A percentile compares a stretch with the other conserved stretches of the same genome.
Evolutionary conservation across 2,797 vertebrate species (phyloP).

Genomic region (Carcharodon carcharias): DNA sequence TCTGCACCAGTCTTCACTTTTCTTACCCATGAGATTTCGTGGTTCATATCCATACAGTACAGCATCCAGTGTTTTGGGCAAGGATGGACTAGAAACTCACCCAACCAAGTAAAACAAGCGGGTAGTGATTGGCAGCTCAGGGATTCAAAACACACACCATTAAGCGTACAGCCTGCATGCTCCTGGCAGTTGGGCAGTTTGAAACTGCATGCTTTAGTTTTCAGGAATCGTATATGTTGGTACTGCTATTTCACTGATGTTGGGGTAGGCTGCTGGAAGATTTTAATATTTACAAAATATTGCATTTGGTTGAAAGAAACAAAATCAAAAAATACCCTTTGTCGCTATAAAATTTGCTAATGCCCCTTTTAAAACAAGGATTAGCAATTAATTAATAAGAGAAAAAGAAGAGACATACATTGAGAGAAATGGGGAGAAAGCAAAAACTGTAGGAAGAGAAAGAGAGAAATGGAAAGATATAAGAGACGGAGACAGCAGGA

Average conservation of each 20-base stretch:
- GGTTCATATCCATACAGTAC: background rate
- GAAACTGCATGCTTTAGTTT: conserved; percentile 9
- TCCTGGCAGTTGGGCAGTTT: background rate
- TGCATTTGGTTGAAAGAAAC: background rate
- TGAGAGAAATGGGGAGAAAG: background rate
- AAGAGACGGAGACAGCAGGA: background rate
- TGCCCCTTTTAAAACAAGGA: background rate
- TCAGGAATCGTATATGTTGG: background rate
- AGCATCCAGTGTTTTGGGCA: background rate
- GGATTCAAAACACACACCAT: background rate
- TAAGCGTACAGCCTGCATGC: background rate
- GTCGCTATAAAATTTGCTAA: background rate
- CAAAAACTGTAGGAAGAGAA: background rate
- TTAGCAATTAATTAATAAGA: background rate
- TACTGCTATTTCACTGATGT: background rate
- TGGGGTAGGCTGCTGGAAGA: background rate
- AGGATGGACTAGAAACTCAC: conserved; percentile 24
- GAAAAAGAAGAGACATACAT: too few species aligned
- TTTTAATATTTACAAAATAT: background rate
- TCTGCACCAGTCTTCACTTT: background rate
- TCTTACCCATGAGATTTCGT: background rate
- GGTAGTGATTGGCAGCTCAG: conserved; percentile 13
- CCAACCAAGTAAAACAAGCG: background rate
- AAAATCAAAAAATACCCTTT: background rate
- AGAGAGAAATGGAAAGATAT: background rate